Base-by-base conservation (phyloP, 2,888 invertebrate species). In the Sphinx pinastri region DNA sequence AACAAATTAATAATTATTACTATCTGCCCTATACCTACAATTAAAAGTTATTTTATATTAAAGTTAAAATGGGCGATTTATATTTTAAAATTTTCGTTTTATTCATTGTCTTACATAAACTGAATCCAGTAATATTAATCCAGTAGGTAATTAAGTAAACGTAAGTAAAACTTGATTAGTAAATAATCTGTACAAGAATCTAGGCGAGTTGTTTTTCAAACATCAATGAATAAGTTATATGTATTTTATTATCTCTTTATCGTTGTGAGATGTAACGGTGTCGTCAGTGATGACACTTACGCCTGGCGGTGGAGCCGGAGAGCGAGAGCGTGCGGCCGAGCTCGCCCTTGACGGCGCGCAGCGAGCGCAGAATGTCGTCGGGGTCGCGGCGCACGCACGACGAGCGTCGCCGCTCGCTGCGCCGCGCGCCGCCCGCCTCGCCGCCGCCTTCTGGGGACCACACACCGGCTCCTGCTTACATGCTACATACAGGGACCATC, bases 311-410 rank as follows among this genome's bases (percentile, higher is more conserved):
- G 75, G 95, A 95, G 68, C 95, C 96, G 75, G 96, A 95, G 77
- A 98, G 94, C 83, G 97, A 98, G 95, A 97, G 96, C 70, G 97
- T 97, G 71, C 97, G 95, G 70, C 97, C 97, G 60, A 97, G 94
- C 86, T 98, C 97, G 68, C 97, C 97, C 84, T 97, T 96, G 75
- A 97, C 97, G 71, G 96, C 96, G 84, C 97, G 97, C 78, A 97
- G 90, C 47, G 96, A 97, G 79, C 97, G 96, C 75, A 98, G 89
- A 80, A 98, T 97, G 90, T 98, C 97, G 86, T 98, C 97, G 0
- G 97, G 97, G 90, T 97, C 97, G 79, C 97, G 96, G 58, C 97
- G 95, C 59, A 97, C 96, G 85, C 97, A 96, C 71, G 97, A 97
- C 79, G 97, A 97, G 71, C 98, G 95, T 57, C 98, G 95, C 71